These are phyloP conservation scores for Pseudoips prasinana DNA, from an alignment of 2,888 invertebrate species.

Conservation along the genomic window DNA sequence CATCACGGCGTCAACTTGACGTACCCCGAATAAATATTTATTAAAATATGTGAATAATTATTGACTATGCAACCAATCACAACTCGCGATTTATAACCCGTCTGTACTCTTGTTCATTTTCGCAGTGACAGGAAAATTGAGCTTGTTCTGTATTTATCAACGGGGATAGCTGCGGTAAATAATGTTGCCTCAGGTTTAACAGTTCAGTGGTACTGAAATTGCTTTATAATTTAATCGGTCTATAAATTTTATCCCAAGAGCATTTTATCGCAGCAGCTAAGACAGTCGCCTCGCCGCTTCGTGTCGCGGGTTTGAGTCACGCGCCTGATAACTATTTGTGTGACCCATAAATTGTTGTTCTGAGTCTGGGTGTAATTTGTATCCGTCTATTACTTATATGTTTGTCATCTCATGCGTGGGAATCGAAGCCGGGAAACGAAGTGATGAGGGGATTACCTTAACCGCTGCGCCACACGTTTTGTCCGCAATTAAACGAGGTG, in stretches of 20 bases:
- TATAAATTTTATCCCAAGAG: slow-evolving; percentile 28
- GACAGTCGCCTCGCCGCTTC: too few species aligned
- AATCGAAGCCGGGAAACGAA: too few species aligned
- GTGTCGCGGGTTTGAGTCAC: too few species aligned
- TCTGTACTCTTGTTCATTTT: slow-evolving; percentile 39
- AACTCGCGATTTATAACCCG: slow-evolving; percentile 36
- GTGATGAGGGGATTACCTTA: too few species aligned
- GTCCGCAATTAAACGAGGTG: too few species aligned
- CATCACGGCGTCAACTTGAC: slow-evolving; percentile 29
- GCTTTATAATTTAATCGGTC: slow-evolving; percentile 19
- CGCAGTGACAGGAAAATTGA: slow-evolving; percentile 42
- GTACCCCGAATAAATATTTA: slow-evolving; percentile 46
- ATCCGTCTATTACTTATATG: too few species aligned
- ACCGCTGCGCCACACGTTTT: too few species aligned
- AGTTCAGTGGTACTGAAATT: slow-evolving; percentile 24
- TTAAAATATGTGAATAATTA: slow-evolving; percentile 45
- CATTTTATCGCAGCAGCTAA: too few species aligned
- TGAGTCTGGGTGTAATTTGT: too few species aligned
- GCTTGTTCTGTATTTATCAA: slow-evolving; percentile 27
- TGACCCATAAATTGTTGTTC: too few species aligned
- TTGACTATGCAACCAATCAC: slow-evolving; percentile 42
- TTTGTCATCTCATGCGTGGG: too few species aligned
- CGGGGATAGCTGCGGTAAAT: slow-evolving; percentile 21
- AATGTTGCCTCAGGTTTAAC: slow-evolving; percentile 22
- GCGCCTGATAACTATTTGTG: too few species aligned